Evolutionary conservation across 2,797 vertebrate species (phyloP), one percentile per base, ranked within the genome.

Genomic region (Macropus fuliginosus): DNA sequence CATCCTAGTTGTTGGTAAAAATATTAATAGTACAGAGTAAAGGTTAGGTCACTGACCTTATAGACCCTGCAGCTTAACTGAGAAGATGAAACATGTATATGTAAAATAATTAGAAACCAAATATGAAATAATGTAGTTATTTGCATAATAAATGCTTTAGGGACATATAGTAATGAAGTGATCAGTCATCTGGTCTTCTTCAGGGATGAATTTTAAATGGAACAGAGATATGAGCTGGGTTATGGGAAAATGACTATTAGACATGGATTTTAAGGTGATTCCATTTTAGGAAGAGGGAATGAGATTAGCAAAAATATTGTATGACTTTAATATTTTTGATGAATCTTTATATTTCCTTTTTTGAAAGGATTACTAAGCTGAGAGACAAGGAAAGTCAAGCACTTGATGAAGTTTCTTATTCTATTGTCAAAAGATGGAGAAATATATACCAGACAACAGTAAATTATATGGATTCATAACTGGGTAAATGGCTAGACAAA

Each of bases 41-140:
- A 94, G 50, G 93, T 62, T 95, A 95, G 87, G 74, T 81, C 28
- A 31, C 54, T 91, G 10, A 94, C 12, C 24, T 96, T 90, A 96
- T 3, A 91, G 92, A 96, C 90, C 90, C 62, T 54, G 46, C 0
- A 93, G 18, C 90, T n/a, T 94, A 55, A 8, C 56, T 91, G n/a
- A 21, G 81, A 92, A 95, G 31, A 94, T 50, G 55, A 81, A 91
- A 18, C 95, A 5, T 90, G 16, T 29, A 46, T 8, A 87, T 14
- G 9, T 54, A 57, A 0, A 95, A 56, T 29, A 66, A 95, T 74
- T 90, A 74, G 90, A 96, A 92, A 87, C 90, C 40, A 27, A 87
- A 87, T 87, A 40, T 1, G 14, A n/a, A 87, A 56, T 55, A 94
- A 52, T 29, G 34, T 12, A 59, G 34, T 50, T 31, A 54, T 1